A percentile compares a stretch with the other conserved stretches of the same genome.
phyloP scores from a whole-genome alignment of 1,140 invertebrate genomes.

The Drosophila tani region DNA sequence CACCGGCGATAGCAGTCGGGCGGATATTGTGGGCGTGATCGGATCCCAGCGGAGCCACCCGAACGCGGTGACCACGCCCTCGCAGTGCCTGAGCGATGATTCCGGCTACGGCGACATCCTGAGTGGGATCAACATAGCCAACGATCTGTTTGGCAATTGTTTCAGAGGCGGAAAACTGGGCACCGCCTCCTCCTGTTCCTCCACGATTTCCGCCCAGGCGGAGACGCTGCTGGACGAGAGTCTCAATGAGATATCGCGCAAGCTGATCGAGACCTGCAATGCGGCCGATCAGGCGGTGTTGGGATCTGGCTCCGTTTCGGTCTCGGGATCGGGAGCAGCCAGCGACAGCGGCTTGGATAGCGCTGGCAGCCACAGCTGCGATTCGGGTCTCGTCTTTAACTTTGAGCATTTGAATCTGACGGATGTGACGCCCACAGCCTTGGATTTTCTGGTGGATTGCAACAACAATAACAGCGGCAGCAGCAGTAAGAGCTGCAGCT shows the following conservation, averaged over 20 bases:
- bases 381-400: constrained; percentile 77
- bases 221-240: constrained; percentile 77
- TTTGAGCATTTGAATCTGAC: constrained; percentile 83
- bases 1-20: constrained; percentile 68
- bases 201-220: constrained; percentile 33
- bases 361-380: constrained; percentile 72
- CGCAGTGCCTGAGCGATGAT: constrained; percentile 76
- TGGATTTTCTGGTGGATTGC: constrained; percentile 73
- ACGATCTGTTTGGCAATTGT: constrained; percentile 78
- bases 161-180: constrained; percentile 36
- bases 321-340: constrained; percentile 54
- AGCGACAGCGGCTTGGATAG: constrained; percentile 80
- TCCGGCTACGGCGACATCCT: constrained; percentile 81
- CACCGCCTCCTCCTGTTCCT: constrained; percentile 13
- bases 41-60: constrained; percentile 73
- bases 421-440: constrained; percentile 71
- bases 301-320: constrained; percentile 30
- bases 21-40: constrained; percentile 82
- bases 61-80: constrained; percentile 31
- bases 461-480: constrained; percentile 64
- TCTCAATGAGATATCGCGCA: constrained; percentile 83
- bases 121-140: constrained; percentile 79
- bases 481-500: constrained; percentile 28
- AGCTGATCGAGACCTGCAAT: constrained; percentile 77
- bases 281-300: constrained; percentile 34